Evolutionary conservation across 2,888 invertebrate genomes (phyloP).

Genomic region (Poecilus cupreus): DNA sequence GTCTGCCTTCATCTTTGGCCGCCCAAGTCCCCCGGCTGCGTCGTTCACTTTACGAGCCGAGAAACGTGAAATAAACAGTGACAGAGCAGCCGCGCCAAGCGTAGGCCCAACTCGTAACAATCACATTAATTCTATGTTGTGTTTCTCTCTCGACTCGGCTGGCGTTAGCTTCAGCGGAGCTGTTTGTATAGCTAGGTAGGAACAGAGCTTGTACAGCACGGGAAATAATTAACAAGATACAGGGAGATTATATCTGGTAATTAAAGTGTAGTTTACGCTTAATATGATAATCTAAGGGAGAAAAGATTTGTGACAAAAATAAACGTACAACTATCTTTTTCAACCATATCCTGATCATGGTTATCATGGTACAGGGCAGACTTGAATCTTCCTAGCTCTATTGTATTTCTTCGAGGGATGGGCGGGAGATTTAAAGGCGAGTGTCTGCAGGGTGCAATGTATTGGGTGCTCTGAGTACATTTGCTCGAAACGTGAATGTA

Average conservation of each 20-base stretch:
- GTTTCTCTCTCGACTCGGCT: neutral
- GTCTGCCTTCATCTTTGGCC: neutral
- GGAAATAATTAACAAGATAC: slow-evolving; percentile 31
- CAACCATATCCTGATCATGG: too few relatives aligned
- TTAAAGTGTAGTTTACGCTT: slow-evolving; percentile 20
- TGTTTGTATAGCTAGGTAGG: neutral
- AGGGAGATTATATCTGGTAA: slow-evolving; percentile 16
- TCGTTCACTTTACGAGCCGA: slow-evolving; percentile 10
- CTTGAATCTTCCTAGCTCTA: too few relatives aligned
- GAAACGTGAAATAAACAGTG: slow-evolving; percentile 28
- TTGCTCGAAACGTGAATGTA: too few relatives aligned
- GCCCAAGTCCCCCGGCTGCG: neutral
- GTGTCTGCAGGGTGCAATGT: too few relatives aligned
- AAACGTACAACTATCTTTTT: too few relatives aligned
- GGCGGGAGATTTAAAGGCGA: too few relatives aligned
- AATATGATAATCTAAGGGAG: slow-evolving; percentile 6
- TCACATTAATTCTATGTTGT: slow-evolving; percentile 19
- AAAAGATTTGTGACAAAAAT: neutral
- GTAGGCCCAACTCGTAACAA: slow-evolving; percentile 20
- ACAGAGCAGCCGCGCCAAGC: neutral
- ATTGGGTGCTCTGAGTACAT: too few relatives aligned
- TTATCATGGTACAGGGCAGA: too few relatives aligned
- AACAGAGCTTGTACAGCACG: neutral
- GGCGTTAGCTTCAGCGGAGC: neutral
- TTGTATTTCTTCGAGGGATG: neutral